Percentiles rank a stretch among this genome's conserved stretches.
phyloP scores from a whole-genome alignment of 1,140 invertebrate species.

The Drosophila chauvacae region DNA sequence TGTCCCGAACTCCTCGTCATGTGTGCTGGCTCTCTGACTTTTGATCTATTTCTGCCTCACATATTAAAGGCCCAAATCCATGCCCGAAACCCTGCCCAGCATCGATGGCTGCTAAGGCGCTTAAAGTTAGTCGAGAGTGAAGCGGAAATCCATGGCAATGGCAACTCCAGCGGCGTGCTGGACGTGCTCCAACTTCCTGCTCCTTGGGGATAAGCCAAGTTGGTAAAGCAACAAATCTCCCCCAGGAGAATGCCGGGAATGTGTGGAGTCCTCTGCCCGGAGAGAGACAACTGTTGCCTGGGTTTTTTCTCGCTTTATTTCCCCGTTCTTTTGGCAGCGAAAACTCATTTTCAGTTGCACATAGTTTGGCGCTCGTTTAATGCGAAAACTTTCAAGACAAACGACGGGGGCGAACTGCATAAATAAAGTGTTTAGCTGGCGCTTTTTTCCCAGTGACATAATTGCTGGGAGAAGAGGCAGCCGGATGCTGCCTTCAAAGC shows the following conservation, averaged over 20 bases:
- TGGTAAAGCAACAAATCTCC: constrained; percentile 17
- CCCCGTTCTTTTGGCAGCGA: constrained; percentile 25
- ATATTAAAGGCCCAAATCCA: constrained; percentile 27
- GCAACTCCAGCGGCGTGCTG: constrained; percentile 3
- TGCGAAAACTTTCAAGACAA: constrained; percentile 79
- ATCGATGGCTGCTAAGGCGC: constrained; percentile 42
- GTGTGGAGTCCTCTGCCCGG: background rate
- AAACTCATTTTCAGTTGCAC: constrained; percentile 64
- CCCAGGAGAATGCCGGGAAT: constrained; percentile 22
- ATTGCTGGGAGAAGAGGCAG: constrained; percentile 45
- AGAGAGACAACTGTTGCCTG: constrained; percentile 41
- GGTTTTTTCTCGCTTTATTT: constrained; percentile 1
- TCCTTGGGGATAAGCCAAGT: constrained; percentile 23
- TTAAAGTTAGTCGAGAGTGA: constrained; percentile 24
- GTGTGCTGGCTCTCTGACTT: constrained; percentile 47
- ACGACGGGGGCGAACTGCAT: constrained; percentile 62
- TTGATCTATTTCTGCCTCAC: constrained; percentile 77
- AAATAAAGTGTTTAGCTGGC: constrained; percentile 79
- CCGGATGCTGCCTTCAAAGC: background rate
- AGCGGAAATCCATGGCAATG: constrained; percentile 17
- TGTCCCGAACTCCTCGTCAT: constrained; percentile 14
- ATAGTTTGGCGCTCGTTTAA: constrained; percentile 74
- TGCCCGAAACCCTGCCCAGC: background rate
- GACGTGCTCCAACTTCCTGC: constrained; percentile 8
- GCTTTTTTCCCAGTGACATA: constrained; percentile 63